Evolutionary conservation across 2,113 vertebrate genomes (phyloP).

Genomic region (Laticauda colubrina): DNA sequence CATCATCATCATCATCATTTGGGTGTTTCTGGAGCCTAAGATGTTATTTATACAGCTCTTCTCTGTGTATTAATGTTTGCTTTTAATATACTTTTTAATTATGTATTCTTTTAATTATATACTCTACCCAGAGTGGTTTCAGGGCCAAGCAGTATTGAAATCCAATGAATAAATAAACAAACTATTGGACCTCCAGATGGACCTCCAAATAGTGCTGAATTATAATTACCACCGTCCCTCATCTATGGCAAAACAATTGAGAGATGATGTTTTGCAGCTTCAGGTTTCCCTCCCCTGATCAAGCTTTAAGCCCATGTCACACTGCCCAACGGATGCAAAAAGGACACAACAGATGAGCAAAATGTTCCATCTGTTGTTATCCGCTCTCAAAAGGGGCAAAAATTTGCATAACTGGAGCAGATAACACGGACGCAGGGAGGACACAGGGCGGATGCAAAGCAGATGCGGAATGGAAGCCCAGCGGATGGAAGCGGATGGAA

Average conservation of each 20-base stretch:
- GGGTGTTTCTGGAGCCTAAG: not conserved
- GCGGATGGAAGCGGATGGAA: no score
- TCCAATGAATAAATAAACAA: not conserved
- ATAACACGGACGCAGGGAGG: no score
- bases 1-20: no score
- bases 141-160: not conserved
- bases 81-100: not conserved
- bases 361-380: no score
- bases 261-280: not conserved
- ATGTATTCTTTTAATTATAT: not conserved
- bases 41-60: not conserved
- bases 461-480: no score
- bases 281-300: not conserved
- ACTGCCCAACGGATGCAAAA: no score
- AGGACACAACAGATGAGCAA: no score
- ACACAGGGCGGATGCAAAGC: no score
- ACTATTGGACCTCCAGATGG: not conserved
- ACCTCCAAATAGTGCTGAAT: not conserved
- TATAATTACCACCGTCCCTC: not conserved
- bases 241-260: not conserved
- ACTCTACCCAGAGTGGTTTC: not conserved
- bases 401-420: no score
- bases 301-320: no score
- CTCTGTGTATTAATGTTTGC: not conserved
- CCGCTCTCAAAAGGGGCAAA: no score